Conservation (phyloP, 2,888 invertebrate genomes). For the Chrysolina americana region DNA sequence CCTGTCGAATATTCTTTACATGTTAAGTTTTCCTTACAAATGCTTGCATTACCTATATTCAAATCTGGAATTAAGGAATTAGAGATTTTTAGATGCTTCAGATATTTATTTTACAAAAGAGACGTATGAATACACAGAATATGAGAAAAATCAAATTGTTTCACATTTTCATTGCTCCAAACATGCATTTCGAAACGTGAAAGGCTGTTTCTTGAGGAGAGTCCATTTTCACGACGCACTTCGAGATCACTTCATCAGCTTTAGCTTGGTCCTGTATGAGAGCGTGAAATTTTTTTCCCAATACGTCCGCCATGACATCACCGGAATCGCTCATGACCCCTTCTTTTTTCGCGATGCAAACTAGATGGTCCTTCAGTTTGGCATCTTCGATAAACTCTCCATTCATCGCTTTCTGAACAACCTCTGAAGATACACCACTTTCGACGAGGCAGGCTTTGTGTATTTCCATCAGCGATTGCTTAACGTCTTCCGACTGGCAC, state of each 20-base stretch:
- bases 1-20: no score
- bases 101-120: no score
- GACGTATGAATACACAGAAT: no score
- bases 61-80: no score
- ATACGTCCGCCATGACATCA: neutral
- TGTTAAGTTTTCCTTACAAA: no score
- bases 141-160: neutral
- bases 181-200: conserved; percentile 3
- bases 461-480: conserved; percentile 3
- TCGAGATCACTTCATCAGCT: neutral
- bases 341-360: conserved; percentile 19
- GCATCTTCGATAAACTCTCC: conserved; percentile 11
- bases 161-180: neutral
- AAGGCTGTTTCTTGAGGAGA: conserved; percentile 19
- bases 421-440: conserved; percentile 5
- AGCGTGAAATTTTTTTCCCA: conserved; percentile 4
- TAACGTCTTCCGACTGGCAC: neutral
- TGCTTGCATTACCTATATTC: no score
- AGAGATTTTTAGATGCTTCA: no score
- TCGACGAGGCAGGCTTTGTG: conserved; percentile 4
- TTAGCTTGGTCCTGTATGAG: conserved; percentile 7
- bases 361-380: conserved; percentile 11
- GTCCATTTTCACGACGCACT: neutral
- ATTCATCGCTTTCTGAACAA: neutral
- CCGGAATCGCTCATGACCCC: conserved; percentile 21